These are phyloP conservation scores for Eugnorisma glareosa DNA, from an alignment of 2,888 invertebrate genomes.

Conservation along the genomic window DNA sequence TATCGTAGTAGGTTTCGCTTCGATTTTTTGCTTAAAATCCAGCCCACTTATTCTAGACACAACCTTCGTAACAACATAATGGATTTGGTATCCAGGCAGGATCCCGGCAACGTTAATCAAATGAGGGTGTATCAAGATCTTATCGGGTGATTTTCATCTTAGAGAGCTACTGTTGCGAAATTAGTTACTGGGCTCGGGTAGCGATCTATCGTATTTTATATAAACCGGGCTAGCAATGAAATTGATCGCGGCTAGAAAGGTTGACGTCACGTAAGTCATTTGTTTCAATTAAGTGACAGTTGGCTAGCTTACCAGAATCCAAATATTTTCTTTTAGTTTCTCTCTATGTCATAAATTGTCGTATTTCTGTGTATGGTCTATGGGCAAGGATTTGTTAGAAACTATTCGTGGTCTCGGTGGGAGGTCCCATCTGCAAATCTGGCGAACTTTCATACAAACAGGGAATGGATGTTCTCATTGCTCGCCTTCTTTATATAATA, in stretches of 20 bases:
- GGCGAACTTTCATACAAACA: not conserved
- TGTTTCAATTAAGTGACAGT: constrained; percentile 66
- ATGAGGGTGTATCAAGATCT: constrained; percentile 63
- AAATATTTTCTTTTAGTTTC: constrained; percentile 58
- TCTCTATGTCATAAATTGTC: constrained; percentile 43
- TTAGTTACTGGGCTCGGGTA: constrained; percentile 46
- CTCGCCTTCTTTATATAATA: not conserved
- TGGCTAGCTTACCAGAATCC: constrained; percentile 56
- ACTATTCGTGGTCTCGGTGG: not conserved
- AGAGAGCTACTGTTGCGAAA: constrained; percentile 36
- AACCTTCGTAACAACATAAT: constrained; percentile 54
- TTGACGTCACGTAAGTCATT: constrained; percentile 62
- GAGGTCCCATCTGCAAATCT: not conserved
- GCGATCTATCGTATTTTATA: constrained; percentile 53
- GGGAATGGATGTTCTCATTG: not conserved
- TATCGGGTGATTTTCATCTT: constrained; percentile 57
- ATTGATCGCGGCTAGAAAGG: constrained; percentile 56
- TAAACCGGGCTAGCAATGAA: constrained; percentile 51
- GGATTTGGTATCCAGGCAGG: constrained; percentile 55
- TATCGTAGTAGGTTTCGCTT: not conserved
- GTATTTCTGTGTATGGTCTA: constrained; percentile 10
- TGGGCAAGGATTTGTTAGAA: constrained; percentile 3
- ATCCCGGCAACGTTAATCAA: constrained; percentile 59
- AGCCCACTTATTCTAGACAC: constrained; percentile 49
- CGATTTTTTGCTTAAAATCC: constrained; percentile 43